These are phyloP conservation scores for Eulemur mongoz DNA, from an alignment of 2,797 vertebrate genomes.

Conservation along the genomic window DNA sequence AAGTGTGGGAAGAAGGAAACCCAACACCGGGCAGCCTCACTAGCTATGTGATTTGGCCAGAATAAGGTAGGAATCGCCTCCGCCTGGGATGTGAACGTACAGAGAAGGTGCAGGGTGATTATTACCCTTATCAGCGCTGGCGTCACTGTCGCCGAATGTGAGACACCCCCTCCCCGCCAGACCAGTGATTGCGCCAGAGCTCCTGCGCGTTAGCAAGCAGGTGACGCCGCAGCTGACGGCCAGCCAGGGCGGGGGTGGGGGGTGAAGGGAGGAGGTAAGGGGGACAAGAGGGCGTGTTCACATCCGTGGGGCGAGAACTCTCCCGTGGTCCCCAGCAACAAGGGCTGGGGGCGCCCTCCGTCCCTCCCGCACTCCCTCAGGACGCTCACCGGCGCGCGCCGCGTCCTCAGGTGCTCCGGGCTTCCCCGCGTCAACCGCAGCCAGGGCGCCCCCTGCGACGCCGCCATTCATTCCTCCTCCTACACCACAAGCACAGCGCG, in stretches of 20 bases:
- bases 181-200: slow-evolving; percentile 20
- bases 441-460: slow-evolving; percentile 61
- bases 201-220: not conserved
- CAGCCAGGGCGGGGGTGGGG: not conserved
- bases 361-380: not conserved
- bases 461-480: slow-evolving; percentile 72
- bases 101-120: not conserved
- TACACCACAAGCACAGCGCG: not conserved
- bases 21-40: not conserved
- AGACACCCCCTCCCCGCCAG: not conserved
- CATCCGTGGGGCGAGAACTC: not conserved
- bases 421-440: slow-evolving; percentile 78
- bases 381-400: not conserved
- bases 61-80: not conserved
- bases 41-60: not conserved
- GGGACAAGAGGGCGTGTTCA: not conserved
- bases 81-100: not conserved
- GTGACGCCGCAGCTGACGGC: slow-evolving; percentile 20
- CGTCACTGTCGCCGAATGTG: not conserved
- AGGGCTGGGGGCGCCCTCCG: not conserved
- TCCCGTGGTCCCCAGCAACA: not conserved
- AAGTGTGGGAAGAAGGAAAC: not conserved
- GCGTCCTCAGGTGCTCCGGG: slow-evolving; percentile 66
- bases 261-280: not conserved
- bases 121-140: not conserved